These are phyloP conservation scores for Tupaia chinensis DNA, from an alignment of 2,113 vertebrate species.

Conservation along the genomic window DNA sequence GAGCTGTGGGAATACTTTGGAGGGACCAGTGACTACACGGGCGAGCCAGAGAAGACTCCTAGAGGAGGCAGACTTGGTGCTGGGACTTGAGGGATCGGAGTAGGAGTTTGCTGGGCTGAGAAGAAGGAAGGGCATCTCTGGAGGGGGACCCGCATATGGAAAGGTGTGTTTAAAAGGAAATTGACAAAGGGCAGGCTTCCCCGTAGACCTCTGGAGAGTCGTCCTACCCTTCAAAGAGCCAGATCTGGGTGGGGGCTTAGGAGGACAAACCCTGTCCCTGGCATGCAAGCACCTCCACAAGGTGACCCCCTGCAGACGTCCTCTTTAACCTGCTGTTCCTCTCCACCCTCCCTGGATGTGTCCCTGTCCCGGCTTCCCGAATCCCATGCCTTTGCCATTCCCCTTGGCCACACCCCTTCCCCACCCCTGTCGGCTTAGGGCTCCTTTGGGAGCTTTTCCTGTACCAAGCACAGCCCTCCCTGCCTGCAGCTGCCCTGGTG, in stretches of 20 bases:
- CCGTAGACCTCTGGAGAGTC: not conserved
- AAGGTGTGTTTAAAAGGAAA: not conserved
- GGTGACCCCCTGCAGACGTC: not conserved
- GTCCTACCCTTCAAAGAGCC: not conserved
- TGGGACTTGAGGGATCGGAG: not conserved
- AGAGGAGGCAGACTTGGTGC: not conserved
- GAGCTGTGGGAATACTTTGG: not conserved
- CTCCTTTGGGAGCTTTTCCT: not conserved
- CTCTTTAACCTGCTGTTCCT: not conserved
- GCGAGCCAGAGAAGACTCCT: not conserved
- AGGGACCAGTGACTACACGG: not conserved
- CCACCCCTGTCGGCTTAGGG: no score
- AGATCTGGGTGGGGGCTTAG: not conserved
- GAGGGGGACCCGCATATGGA: not conserved
- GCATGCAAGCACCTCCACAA: not conserved
- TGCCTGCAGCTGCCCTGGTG: not conserved
- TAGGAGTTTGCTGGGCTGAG: not conserved
- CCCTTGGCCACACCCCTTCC: not conserved
- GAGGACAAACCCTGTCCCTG: not conserved
- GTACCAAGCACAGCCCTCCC: not conserved
- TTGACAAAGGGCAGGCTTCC: not conserved
- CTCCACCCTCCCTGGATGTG: not conserved
- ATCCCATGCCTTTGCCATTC: not conserved
- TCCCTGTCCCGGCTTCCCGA: not conserved
- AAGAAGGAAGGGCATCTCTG: not conserved